Evolutionary conservation across 2,113 vertebrate species (phyloP).

Genomic region (Passerina amoena): DNA sequence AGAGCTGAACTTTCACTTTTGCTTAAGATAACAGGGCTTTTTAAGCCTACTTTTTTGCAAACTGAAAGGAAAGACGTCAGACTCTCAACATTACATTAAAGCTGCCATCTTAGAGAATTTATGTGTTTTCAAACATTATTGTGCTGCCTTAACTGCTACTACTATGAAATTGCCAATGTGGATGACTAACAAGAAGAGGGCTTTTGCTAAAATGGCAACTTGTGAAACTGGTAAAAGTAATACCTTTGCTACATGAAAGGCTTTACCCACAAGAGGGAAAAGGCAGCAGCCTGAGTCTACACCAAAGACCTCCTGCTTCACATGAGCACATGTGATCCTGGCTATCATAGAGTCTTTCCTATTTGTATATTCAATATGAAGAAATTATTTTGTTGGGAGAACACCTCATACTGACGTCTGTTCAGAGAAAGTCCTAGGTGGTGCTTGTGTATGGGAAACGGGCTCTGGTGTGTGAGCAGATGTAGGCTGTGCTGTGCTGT

Average conservation of each 20-base stretch:
- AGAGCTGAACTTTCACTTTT: not conserved
- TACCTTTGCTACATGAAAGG: not conserved
- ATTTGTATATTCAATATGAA: not conserved
- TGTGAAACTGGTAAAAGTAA: not conserved
- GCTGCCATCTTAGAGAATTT: not conserved
- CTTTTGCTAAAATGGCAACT: not conserved
- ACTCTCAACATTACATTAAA: not conserved
- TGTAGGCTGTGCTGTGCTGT: accelerated
- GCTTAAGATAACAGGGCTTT: not conserved
- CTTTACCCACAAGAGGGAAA: not conserved
- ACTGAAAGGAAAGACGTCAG: accelerated
- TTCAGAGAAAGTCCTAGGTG: not conserved
- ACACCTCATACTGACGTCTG: accelerated
- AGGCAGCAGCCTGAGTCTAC: not conserved
- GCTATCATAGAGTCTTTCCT: not conserved
- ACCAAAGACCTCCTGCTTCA: not conserved
- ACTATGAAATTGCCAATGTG: not conserved
- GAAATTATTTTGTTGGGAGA: not conserved
- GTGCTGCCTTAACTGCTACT: not conserved
- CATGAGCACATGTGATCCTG: not conserved
- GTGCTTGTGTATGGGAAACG: accelerated
- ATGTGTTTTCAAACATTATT: not conserved
- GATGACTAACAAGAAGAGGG: not conserved
- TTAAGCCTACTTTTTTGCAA: not conserved
- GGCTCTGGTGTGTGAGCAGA: not conserved